phyloP scores from a whole-genome alignment of 30 jellyfish, hydroid and myxozoan genomes.

The Turritopsis dohrnii region DNA sequence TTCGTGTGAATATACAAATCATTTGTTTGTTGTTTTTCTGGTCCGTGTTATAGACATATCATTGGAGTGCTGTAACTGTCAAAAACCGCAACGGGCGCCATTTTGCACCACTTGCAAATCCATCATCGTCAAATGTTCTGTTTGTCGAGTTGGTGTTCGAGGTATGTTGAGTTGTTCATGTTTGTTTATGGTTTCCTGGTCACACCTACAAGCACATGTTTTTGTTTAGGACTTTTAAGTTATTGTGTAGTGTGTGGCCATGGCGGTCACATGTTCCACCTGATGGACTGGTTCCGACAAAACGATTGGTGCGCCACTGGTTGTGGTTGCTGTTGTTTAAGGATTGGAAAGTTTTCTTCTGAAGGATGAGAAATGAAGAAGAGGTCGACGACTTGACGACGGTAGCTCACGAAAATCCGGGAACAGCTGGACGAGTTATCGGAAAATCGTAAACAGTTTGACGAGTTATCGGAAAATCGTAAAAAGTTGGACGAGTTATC shows the following conservation, averaged over 20 bases:
- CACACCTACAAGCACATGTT: background rate
- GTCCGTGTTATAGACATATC: conserved; percentile 41
- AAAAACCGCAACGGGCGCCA: conserved; percentile 61
- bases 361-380: background rate
- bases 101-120: conserved; percentile 69
- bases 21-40: conserved; percentile 6
- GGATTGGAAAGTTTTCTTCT: conserved; percentile 57
- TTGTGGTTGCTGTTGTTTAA: conserved; percentile 89
- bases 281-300: conserved; percentile 86
- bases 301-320: conserved; percentile 92
- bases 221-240: conserved; percentile 72
- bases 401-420: no score
- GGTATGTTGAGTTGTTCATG: no score
- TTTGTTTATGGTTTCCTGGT: no score
- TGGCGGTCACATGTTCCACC: conserved; percentile 94
- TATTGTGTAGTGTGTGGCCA: conserved; percentile 94
- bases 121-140: conserved; percentile 77
- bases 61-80: conserved; percentile 65
- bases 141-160: conserved; percentile 84
- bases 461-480: no score
- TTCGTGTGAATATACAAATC: no score
- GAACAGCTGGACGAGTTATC: no score
- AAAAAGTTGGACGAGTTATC: no score
- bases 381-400: no score
- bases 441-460: no score